Evolutionary conservation across 2,113 vertebrate species (phyloP), one percentile per base, ranked within the genome.

Genomic region (Pycnonotus jocosus): DNA sequence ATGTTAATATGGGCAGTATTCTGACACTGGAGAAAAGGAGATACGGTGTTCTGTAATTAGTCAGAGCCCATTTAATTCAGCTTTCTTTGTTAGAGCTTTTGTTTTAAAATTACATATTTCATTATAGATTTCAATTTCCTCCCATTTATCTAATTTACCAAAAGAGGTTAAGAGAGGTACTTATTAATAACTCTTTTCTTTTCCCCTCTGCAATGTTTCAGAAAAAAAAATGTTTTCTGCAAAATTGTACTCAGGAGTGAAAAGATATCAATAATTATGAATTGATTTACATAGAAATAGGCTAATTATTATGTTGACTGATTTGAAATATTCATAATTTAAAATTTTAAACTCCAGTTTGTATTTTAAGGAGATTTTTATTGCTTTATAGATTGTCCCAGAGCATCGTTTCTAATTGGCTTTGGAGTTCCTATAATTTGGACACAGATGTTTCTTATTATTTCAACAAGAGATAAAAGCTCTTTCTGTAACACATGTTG

Each of bases 251-350:
- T 91, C 84, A 70, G 45, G 87, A 94, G 42, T 91, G 58, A 89
- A 77, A 33, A 72, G 20, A 79, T 91, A 94, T 82, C 92, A 95
- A 89, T 92, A 91, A 87, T 87, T 90, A 85, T 87, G 78, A 94
- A 82, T 65, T 77, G 24, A 92, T 97, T 95, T 97, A 76, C 91
- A 95, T 91, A 89, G 70, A 92, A 95, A 94, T 92, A 53, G 23
- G 13, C 23, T 93, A 58, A 80, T 95, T 93, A 95, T 69, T 88
- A 45, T 90, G 78, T 73, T 92, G 62, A 37, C 21, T 87, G 40
- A n/a, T 88, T 65, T 28, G 47, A 77, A 93, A 77, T 91, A 69
- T 76, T 81, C 12, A 62, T 92, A 72, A 37, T 81, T 94, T 89
- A 84, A 94, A 81, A 70, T 70, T 90, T 90, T 72, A 65, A 78